These are phyloP conservation scores for Danio albolineatus DNA, from an alignment of 2,797 vertebrate species.

Conservation along the genomic window DNA sequence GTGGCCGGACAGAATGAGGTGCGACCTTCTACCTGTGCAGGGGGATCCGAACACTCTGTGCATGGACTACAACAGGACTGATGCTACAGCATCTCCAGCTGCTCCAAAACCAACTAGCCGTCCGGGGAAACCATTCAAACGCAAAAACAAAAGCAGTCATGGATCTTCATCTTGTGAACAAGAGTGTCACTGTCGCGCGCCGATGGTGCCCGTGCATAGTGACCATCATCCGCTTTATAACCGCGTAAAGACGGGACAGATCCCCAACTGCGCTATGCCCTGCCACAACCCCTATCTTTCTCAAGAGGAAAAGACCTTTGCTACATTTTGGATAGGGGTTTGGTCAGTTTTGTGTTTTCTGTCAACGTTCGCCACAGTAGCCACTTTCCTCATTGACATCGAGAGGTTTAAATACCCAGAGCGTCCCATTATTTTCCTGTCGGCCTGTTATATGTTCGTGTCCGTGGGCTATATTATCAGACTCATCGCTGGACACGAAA, in stretches of 20 bases:
- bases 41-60: constrained; percentile 88
- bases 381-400: constrained; percentile 92
- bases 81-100: constrained; percentile 79
- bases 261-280: constrained; percentile 87
- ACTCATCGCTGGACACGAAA: constrained; percentile 88
- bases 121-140: constrained; percentile 73
- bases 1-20: constrained; percentile 95
- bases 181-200: constrained; percentile 87
- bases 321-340: constrained; percentile 90
- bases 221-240: constrained; percentile 86
- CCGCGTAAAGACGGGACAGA: constrained; percentile 86
- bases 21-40: constrained; percentile 89
- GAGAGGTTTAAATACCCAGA: constrained; percentile 92
- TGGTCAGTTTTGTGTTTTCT: constrained; percentile 92
- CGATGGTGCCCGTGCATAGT: constrained; percentile 84
- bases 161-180: constrained; percentile 76
- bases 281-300: constrained; percentile 91
- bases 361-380: constrained; percentile 90
- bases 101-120: constrained; percentile 77
- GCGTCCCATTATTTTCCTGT: constrained; percentile 92
- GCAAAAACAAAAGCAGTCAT: constrained; percentile 67
- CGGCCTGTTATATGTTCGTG: constrained; percentile 92
- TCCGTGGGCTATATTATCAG: constrained; percentile 88
- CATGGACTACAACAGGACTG: constrained; percentile 94
- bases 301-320: constrained; percentile 87